Evolutionary conservation across 2,888 invertebrate genomes (phyloP).

Genomic region (Hirtodrosophila trivittata): DNA sequence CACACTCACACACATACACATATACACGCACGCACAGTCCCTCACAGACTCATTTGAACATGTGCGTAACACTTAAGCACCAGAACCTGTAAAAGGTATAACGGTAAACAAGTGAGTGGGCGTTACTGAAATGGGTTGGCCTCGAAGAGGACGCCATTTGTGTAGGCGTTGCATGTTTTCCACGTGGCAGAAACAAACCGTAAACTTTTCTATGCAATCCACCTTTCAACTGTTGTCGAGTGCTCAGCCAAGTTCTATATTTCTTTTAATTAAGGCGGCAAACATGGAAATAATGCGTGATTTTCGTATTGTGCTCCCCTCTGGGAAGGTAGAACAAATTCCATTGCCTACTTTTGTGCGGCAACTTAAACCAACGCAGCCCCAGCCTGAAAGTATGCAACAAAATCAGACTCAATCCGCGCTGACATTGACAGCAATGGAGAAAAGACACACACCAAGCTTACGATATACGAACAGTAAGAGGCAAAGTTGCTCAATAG

Average conservation of each 20-base stretch:
- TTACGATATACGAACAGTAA: constrained; percentile 21
- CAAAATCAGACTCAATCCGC: constrained; percentile 14
- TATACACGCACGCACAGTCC: constrained; percentile 4
- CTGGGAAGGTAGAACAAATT: too few relatives aligned
- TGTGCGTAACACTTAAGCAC: constrained; percentile 69
- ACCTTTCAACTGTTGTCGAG: constrained; percentile 66
- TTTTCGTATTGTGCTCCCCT: constrained; percentile 25
- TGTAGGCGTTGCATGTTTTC: constrained; percentile 35
- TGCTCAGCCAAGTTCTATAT: constrained; percentile 45
- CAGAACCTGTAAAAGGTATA: constrained; percentile 30
- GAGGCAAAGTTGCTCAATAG: constrained; percentile 13
- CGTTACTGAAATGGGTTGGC: constrained; percentile 16
- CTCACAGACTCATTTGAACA: constrained; percentile 4
- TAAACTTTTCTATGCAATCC: constrained; percentile 54
- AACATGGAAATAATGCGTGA: constrained; percentile 24
- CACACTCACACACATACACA: constrained; percentile 29
- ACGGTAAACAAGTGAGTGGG: constrained; percentile 37
- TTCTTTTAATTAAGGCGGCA: constrained; percentile 65
- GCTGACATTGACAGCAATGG: constrained; percentile 75
- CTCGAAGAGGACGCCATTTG: constrained; percentile 52
- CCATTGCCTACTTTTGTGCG: constrained; percentile 62
- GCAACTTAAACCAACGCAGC: constrained; percentile 7
- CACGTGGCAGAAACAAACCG: constrained; percentile 13
- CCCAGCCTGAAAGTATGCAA: constrained; percentile 68
- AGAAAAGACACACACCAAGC: too few relatives aligned